Percentiles rank a stretch among this genome's conserved stretches.
phyloP scores from a whole-genome alignment of 2,888 invertebrate genomes.

The Petrolisthes cinctipes region DNA sequence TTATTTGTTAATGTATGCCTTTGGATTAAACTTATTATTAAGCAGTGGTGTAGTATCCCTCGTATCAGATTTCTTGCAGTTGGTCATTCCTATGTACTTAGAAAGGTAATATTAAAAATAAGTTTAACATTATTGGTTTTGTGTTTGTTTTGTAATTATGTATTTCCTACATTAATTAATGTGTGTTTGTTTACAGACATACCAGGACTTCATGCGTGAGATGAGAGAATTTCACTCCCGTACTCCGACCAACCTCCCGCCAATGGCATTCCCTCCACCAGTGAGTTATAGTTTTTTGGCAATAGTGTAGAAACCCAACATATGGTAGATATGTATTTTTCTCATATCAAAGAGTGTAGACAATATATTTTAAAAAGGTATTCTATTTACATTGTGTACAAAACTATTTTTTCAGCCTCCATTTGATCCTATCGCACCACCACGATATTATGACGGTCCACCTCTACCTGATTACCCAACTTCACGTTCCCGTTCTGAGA shows the following conservation, averaged over 20 bases:
- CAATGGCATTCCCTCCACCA: constrained; percentile 65
- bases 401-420: constrained; percentile 71
- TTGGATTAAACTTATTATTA: too few species aligned
- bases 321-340: background rate
- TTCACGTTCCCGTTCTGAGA: constrained; percentile 70
- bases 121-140: too few species aligned
- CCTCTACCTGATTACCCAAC: constrained; percentile 82
- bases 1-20: too few species aligned
- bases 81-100: too few species aligned
- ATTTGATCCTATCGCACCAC: constrained; percentile 79
- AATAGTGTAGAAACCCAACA: background rate
- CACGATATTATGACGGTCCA: constrained; percentile 85
- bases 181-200: constrained; percentile 53
- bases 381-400: background rate
- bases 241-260: constrained; percentile 57
- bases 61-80: too few species aligned
- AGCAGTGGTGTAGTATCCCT: too few species aligned
- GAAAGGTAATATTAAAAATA: too few species aligned
- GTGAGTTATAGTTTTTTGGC: constrained; percentile 32
- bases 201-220: constrained; percentile 64
- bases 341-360: background rate
- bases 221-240: constrained; percentile 64
- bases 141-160: background rate
- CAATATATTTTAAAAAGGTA: too few species aligned
- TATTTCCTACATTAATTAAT: background rate